Conservation (phyloP, 2,888 invertebrate species). For the Diaperis boleti region DNA sequence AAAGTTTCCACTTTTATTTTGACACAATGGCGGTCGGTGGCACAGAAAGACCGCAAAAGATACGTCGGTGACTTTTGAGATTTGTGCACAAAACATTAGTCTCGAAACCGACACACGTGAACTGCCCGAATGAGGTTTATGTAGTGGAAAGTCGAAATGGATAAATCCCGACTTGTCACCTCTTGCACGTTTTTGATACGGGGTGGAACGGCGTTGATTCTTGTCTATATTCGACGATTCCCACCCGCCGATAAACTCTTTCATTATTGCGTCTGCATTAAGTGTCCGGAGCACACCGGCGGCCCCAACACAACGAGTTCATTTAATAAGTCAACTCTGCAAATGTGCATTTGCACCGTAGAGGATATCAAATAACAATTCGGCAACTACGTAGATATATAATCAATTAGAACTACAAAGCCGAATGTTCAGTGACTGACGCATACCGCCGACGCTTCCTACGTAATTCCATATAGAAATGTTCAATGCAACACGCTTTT, state of each 20-base stretch:
- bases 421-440: slow-evolving; percentile 45
- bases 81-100: slow-evolving; percentile 52
- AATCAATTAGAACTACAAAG: slow-evolving; percentile 51
- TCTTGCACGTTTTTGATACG: slow-evolving; percentile 44
- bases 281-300: too few relatives aligned
- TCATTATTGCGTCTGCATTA: too few relatives aligned
- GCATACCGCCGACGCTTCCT: slow-evolving; percentile 24
- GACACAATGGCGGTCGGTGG: slow-evolving; percentile 36
- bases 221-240: too few relatives aligned
- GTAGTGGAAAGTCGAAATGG: slow-evolving; percentile 55
- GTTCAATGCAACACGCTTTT: slow-evolving; percentile 33
- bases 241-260: too few relatives aligned
- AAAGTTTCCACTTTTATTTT: slow-evolving; percentile 40
- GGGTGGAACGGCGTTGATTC: too few relatives aligned
- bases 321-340: slow-evolving; percentile 45
- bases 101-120: slow-evolving; percentile 53
- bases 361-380: slow-evolving; percentile 48
- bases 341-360: slow-evolving; percentile 45
- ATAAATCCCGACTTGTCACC: slow-evolving; percentile 53
- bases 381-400: slow-evolving; percentile 49
- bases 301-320: slow-evolving; percentile 37
- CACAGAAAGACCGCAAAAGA: slow-evolving; percentile 45
- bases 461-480: slow-evolving; percentile 29
- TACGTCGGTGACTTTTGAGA: slow-evolving; percentile 53
- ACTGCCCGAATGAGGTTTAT: slow-evolving; percentile 53